Evolutionary conservation across 2,888 invertebrate species (phyloP), one percentile per base, ranked within the genome.

Genomic region (Furcula furcula): DNA sequence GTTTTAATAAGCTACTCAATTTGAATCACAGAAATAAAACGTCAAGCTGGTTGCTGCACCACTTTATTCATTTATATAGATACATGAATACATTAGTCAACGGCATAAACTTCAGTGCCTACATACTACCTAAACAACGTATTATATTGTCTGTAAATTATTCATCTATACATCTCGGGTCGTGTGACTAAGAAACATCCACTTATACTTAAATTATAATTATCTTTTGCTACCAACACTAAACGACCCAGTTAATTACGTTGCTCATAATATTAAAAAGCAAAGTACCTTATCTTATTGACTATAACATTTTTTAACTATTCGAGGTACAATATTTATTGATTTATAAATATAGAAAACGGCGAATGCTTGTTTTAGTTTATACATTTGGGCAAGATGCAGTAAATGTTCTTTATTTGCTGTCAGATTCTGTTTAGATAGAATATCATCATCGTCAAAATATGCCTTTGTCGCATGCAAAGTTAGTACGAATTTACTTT

Each of bases 81-180:
- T 68, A 85, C 81, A 85, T 75, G 78, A 81, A 82, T 84, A 85
- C 75, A 80, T 75, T 77, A 74, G 73, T 83, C 75, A 87, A 86
- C 86, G 74, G 80, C 85, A 85, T 87, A 87, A 87, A 88, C 77
- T 85, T 79, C 78, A 78, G 82, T 84, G 84, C 76, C 86, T 86
- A 88, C 84, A 56, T 72, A 85, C 86, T 86, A 87, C 84, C 83
- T 86, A 85, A 86, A 85, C 86, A 86, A 82, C 77, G 60, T 74
- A 79, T 75, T 53, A 83, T 85, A 86, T 86, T 87, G 86, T 86
- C 87, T 75, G 77, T 76, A 78, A 76, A 72, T 74, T 71, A 74
- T 72, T 68, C 52, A 68, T 46, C 76, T 84, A 80, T 83, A 83
- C 77, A 81, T 47, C 72, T 73, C 72, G 67, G 67, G 65, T 74